phyloP scores from a whole-genome alignment of 1,140 invertebrate species.

The Lucilia cuprina region DNA sequence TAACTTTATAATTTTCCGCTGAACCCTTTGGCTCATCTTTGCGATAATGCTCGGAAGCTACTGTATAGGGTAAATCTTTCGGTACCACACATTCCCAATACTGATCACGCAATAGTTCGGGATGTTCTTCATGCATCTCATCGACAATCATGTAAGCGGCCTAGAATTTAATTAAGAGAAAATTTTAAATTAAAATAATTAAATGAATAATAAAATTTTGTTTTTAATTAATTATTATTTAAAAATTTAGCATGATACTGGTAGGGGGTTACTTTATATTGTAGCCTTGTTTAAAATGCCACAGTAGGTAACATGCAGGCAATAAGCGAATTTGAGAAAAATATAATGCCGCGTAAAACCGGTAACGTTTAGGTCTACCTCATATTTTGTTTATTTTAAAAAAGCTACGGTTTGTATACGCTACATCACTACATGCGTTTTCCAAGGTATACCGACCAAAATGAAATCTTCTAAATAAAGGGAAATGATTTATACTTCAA shows the following conservation, averaged over 20 bases:
- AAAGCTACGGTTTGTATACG: too few species aligned
- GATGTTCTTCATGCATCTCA: constrained; percentile 90
- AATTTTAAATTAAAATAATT: background rate
- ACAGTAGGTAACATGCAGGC: background rate
- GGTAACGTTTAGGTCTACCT: background rate
- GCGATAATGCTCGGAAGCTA: constrained; percentile 83
- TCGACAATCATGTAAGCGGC: constrained; percentile 90
- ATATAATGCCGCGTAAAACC: background rate
- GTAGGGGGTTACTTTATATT: background rate
- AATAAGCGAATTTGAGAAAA: background rate
- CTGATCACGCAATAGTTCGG: constrained; percentile 85
- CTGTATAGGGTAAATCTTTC: constrained; percentile 84
- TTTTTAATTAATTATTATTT: background rate
- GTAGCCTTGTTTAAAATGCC: background rate
- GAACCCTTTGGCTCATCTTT: constrained; percentile 82
- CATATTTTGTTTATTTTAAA: background rate
- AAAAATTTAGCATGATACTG: background rate
- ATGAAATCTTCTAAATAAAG: too few species aligned
- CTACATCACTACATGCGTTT: too few species aligned
- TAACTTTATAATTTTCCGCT: constrained; percentile 83
- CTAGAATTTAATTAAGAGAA: constrained; percentile 60
- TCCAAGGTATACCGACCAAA: too few species aligned
- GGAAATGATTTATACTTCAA: too few species aligned
- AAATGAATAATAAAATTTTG: background rate
- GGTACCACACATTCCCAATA: constrained; percentile 92